Percentiles rank a stretch among this genome's conserved stretches.
Conservation (phyloP, 2,797 vertebrate genomes). For the Onychomys arenicola region DNA sequence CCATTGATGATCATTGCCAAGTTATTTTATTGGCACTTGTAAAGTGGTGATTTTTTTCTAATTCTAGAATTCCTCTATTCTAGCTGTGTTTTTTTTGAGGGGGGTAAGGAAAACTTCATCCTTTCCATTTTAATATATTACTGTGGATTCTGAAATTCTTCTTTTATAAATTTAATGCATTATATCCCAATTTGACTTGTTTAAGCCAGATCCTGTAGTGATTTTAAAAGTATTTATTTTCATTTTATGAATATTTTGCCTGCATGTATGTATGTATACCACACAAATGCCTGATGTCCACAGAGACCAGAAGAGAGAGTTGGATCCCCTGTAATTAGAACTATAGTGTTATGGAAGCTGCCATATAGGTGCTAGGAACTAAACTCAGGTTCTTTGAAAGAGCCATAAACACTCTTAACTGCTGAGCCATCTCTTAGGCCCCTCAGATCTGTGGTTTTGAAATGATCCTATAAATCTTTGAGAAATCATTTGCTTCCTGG, state of each 20-base stretch:
- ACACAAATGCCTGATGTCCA: not conserved
- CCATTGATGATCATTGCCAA: slow-evolving; percentile 3
- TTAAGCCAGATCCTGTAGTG: slow-evolving; percentile 37
- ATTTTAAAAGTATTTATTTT: not conserved
- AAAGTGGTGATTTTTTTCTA: slow-evolving; percentile 46
- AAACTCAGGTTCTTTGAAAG: not conserved
- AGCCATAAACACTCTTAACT: not conserved
- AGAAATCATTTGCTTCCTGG: slow-evolving; percentile 37
- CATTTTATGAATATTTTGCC: not conserved
- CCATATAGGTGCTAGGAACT: not conserved
- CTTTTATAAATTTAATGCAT: slow-evolving; percentile 17
- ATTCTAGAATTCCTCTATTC: slow-evolving; percentile 39
- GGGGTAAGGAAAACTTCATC: not conserved
- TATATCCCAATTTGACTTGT: slow-evolving; percentile 33
- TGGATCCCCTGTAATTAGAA: not conserved
- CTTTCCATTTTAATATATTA: slow-evolving; percentile 26
- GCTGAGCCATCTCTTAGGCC: no score
- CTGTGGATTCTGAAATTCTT: slow-evolving; percentile 53
- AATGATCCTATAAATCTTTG: slow-evolving; percentile 13
- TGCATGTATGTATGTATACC: not conserved
- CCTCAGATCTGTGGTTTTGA: slow-evolving; percentile 11
- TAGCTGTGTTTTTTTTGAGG: not conserved
- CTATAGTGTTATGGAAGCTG: not conserved
- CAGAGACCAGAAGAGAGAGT: not conserved
- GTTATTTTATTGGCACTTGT: slow-evolving; percentile 26